These are phyloP conservation scores for Otolemur crassicaudatus DNA, from an alignment of 2,797 vertebrate genomes.

Conservation along the genomic window DNA sequence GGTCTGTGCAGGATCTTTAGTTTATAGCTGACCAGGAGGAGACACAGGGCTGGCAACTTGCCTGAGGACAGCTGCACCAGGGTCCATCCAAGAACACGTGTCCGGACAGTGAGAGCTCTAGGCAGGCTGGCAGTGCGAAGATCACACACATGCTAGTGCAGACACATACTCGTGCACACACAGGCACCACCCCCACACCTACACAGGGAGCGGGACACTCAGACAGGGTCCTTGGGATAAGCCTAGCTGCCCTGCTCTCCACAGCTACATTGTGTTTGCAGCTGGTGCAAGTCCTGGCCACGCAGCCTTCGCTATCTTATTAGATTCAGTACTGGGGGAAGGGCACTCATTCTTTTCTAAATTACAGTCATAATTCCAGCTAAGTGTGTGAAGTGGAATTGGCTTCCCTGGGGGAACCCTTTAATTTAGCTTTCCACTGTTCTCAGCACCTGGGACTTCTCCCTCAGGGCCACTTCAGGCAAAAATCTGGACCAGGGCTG, in stretches of 20 bases:
- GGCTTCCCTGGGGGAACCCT: not conserved
- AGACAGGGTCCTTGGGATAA: fast-evolving
- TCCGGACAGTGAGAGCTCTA: fast-evolving
- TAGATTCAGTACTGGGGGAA: not conserved
- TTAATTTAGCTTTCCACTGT: conserved; percentile 26
- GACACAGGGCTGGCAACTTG: fast-evolving
- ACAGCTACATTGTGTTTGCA: fast-evolving
- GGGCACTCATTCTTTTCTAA: not conserved
- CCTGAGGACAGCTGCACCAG: not conserved
- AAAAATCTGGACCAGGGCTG: conserved; percentile 28
- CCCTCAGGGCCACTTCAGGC: not conserved
- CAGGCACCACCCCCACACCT: fast-evolving
- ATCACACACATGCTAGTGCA: too few species aligned
- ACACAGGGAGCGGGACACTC: fast-evolving
- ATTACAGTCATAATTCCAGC: not conserved
- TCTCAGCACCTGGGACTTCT: conserved; percentile 20
- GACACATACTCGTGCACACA: fast-evolving
- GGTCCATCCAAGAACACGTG: fast-evolving
- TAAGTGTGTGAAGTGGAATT: not conserved
- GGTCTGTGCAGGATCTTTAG: fast-evolving
- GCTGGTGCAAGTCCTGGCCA: not conserved
- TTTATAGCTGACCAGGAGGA: fast-evolving
- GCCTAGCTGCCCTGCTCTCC: fast-evolving
- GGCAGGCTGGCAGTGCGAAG: not conserved
- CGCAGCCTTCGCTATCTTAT: fast-evolving